These are phyloP conservation scores for Pipistrellus kuhlii DNA, from an alignment of 2,797 vertebrate species.

Conservation along the genomic window DNA sequence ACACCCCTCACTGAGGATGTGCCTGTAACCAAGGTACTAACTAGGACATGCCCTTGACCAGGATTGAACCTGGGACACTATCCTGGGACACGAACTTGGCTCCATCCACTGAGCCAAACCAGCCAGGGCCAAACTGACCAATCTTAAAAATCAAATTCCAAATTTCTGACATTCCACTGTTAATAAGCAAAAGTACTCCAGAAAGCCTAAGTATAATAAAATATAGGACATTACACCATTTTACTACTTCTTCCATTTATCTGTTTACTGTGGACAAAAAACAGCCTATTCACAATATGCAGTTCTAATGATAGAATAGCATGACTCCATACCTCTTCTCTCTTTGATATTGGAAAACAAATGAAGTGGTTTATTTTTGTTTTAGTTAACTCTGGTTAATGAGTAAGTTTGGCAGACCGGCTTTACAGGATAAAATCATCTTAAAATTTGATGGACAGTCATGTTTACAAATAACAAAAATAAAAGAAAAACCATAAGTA, in stretches of 20 bases:
- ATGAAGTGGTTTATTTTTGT: conserved; percentile 35
- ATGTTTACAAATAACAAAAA: conserved; percentile 69
- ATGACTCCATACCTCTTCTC: background rate
- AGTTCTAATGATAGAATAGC: background rate
- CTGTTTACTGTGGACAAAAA: conserved; percentile 30
- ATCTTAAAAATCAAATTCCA: conserved; percentile 48
- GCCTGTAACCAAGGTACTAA: too few relatives aligned
- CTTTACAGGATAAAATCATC: background rate
- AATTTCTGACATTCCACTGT: conserved; percentile 25
- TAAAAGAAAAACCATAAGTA: conserved; percentile 39
- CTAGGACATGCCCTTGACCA: too few relatives aligned
- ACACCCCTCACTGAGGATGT: too few relatives aligned
- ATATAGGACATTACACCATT: conserved; percentile 21
- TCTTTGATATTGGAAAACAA: conserved; percentile 8
- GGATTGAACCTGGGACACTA: too few relatives aligned
- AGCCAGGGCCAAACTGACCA: background rate
- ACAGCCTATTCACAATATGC: background rate
- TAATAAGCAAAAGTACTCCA: conserved; percentile 1
- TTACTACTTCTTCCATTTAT: conserved; percentile 7
- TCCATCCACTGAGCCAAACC: too few relatives aligned
- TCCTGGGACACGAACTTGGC: too few relatives aligned
- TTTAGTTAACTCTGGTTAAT: conserved; percentile 64
- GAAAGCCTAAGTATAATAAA: conserved; percentile 16
- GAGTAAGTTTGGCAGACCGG: conserved; percentile 9
- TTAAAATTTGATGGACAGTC: conserved; percentile 42